A percentile compares a stretch with the other conserved stretches of the same genome.
Conservation (phyloP, 2,888 invertebrate species). For the Cecidostiba fungosa region DNA sequence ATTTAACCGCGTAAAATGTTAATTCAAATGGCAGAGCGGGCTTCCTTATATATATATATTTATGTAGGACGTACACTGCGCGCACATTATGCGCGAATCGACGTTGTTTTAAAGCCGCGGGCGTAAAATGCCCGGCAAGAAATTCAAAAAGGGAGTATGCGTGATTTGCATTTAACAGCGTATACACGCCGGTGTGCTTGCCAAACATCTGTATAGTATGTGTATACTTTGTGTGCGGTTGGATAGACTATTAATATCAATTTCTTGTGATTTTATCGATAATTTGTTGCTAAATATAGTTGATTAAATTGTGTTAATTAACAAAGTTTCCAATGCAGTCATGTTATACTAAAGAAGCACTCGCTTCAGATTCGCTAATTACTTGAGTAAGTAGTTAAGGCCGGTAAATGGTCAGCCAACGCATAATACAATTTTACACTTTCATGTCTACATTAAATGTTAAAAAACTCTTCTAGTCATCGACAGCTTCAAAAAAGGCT, state of each 20-base stretch:
- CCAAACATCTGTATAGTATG: constrained; percentile 42
- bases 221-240: neutral
- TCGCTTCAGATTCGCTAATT: neutral
- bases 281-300: neutral
- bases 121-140: neutral
- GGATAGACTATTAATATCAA: too few relatives aligned
- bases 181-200: constrained; percentile 4
- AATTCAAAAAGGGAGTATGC: constrained; percentile 32
- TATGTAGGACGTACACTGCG: too few relatives aligned
- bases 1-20: neutral
- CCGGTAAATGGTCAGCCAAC: neutral
- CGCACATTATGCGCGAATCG: neutral
- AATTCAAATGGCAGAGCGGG: neutral
- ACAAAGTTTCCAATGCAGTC: neutral
- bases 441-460: too few relatives aligned
- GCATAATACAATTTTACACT: too few relatives aligned
- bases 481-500: neutral
- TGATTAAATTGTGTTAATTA: neutral
- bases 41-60: too few relatives aligned
- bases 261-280: neutral
- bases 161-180: constrained; percentile 51
- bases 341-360: too few relatives aligned
- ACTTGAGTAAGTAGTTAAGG: neutral
- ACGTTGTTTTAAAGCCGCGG: neutral
- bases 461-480: too few relatives aligned